Percentiles rank a stretch among this genome's conserved stretches.
Evolutionary conservation across 2,888 invertebrate species (phyloP).

Genomic region (Ophion costatus): DNA sequence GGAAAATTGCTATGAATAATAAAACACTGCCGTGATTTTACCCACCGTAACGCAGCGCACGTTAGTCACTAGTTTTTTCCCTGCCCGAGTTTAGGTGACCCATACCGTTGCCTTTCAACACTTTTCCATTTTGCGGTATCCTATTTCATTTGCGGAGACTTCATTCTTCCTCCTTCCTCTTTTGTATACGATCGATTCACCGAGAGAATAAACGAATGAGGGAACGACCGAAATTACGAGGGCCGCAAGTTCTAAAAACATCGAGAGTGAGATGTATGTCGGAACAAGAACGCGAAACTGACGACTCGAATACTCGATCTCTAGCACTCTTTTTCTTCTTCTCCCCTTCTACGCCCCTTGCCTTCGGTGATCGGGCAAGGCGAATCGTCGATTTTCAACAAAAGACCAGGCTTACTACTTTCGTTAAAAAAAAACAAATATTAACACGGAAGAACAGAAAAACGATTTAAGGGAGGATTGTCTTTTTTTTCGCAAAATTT

Average conservation of each 20-base stretch:
- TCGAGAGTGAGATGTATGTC: slow-evolving; percentile 33
- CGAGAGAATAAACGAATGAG: slow-evolving; percentile 7
- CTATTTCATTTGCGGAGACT: slow-evolving; percentile 14
- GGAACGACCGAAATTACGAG: slow-evolving; percentile 1
- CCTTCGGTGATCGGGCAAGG: not conserved
- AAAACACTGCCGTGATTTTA: not conserved
- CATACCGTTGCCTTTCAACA: not conserved
- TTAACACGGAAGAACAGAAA: not conserved
- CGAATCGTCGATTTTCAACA: not conserved
- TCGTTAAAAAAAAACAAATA: not conserved
- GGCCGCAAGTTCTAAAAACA: not conserved
- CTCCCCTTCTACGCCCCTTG: not conserved
- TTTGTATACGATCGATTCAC: not conserved
- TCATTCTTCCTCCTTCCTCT: slow-evolving; percentile 13
- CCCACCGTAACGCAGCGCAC: no score
- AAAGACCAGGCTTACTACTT: no score
- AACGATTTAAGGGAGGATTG: no score
- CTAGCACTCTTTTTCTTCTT: not conserved
- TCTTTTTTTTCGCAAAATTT: no score
- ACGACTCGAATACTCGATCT: slow-evolving; percentile 4
- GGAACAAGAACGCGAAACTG: slow-evolving; percentile 17
- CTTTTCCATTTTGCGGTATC: not conserved
- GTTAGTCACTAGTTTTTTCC: no score
- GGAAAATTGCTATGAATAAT: not conserved
- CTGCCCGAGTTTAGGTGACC: not conserved